Percentiles rank a stretch among this genome's conserved stretches.
These are phyloP conservation scores for Ridgeia piscesae DNA, from an alignment of 1,140 invertebrate species.

Conservation along the genomic window DNA sequence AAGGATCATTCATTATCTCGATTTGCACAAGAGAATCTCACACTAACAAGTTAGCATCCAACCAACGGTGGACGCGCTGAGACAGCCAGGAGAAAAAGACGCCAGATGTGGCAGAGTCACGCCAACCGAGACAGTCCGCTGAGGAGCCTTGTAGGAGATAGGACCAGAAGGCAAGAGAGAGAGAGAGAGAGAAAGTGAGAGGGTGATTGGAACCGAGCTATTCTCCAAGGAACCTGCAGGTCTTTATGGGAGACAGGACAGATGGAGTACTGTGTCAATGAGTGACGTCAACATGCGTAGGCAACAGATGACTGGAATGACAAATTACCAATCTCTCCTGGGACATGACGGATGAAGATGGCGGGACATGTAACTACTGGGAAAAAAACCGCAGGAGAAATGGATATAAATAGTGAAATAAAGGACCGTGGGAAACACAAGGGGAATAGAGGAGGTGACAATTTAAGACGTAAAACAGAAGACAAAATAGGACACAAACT, in stretches of 20 bases:
- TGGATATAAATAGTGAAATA: neutral
- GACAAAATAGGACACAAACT: neutral
- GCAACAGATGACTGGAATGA: neutral
- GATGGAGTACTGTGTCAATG: neutral
- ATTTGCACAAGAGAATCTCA: neutral
- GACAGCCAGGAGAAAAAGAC: neutral
- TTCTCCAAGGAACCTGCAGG: too few relatives aligned
- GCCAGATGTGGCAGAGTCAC: neutral
- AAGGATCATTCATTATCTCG: conserved; percentile 25
- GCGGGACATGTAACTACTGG: neutral
- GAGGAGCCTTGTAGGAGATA: neutral
- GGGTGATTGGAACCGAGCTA: neutral
- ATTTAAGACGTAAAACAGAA: neutral
- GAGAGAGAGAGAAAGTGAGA: neutral
- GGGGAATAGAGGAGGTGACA: neutral
- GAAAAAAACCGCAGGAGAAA: neutral
- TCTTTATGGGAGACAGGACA: too few relatives aligned
- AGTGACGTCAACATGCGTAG: neutral
- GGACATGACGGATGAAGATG: neutral
- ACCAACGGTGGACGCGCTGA: neutral
- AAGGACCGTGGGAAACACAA: neutral
- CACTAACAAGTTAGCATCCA: neutral
- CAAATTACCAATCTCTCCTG: neutral
- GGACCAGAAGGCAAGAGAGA: neutral
- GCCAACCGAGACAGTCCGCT: neutral